These are phyloP conservation scores for Poecilus cupreus DNA, from an alignment of 2,888 invertebrate genomes.

Conservation along the genomic window DNA sequence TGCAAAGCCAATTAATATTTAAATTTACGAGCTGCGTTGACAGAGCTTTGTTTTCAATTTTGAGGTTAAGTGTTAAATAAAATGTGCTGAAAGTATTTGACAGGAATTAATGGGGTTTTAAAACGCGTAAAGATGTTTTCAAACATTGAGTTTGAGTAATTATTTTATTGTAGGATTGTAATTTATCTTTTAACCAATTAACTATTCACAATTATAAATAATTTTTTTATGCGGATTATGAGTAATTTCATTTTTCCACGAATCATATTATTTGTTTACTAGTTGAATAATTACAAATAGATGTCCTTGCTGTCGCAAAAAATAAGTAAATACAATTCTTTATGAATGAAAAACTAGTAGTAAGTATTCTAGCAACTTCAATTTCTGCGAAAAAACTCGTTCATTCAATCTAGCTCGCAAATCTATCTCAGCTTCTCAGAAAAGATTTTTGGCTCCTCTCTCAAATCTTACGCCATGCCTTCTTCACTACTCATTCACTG, in stretches of 20 bases:
- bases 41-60: constrained; percentile 25
- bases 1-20: constrained; percentile 6
- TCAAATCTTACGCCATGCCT: constrained; percentile 4
- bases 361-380: no score
- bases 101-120: constrained; percentile 18
- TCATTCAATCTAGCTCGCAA: background rate
- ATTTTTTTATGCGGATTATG: background rate
- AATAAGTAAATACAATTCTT: background rate
- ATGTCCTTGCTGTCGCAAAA: background rate
- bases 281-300: background rate
- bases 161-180: background rate
- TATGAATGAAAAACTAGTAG: background rate
- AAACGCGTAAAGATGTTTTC: background rate
- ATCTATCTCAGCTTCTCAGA: background rate
- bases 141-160: background rate
- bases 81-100: constrained; percentile 22
- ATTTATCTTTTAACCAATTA: background rate
- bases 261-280: background rate
- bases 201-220: background rate
- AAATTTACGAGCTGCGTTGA: constrained; percentile 20
- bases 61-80: constrained; percentile 7
- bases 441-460: constrained; percentile 4
- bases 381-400: background rate
- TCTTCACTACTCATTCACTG: background rate
- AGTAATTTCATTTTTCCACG: background rate